These are phyloP conservation scores for Maconellicoccus hirsutus DNA, from an alignment of 1,140 invertebrate species.

Conservation along the genomic window DNA sequence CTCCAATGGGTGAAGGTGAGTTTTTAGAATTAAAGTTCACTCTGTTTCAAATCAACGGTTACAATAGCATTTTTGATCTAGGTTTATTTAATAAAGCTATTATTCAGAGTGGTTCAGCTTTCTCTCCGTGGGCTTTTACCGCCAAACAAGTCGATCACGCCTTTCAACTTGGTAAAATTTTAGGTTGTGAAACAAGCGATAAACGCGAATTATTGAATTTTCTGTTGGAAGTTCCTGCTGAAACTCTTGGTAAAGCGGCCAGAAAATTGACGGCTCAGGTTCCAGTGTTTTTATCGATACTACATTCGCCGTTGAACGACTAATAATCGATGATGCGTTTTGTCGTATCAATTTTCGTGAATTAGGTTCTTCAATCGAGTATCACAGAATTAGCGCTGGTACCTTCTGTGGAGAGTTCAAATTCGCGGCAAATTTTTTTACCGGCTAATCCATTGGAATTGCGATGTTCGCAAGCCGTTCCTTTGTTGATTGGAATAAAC, in stretches of 20 bases:
- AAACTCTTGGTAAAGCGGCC: background rate
- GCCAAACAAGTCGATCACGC: background rate
- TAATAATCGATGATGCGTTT: background rate
- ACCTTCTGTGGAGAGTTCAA: background rate
- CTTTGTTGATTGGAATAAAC: background rate
- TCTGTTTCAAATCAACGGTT: too few relatives aligned
- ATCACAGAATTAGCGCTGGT: background rate
- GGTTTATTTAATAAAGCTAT: background rate
- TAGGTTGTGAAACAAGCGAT: background rate
- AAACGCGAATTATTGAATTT: conserved; percentile 10
- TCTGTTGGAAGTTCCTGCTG: background rate
- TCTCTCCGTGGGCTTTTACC: background rate
- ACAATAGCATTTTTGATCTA: too few relatives aligned
- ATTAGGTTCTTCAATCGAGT: background rate
- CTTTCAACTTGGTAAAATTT: conserved; percentile 8
- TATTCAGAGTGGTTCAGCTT: background rate
- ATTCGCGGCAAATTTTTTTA: background rate
- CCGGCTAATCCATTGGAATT: background rate
- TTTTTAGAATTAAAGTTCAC: background rate
- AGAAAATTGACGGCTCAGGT: too few relatives aligned
- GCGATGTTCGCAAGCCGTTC: background rate
- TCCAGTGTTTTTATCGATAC: too few relatives aligned
- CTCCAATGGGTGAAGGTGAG: conserved; percentile 40
- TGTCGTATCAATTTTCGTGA: background rate
- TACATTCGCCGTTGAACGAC: too few relatives aligned